phyloP scores from a whole-genome alignment of 2,888 invertebrate genomes.

The Camptogramma bilineatum region DNA sequence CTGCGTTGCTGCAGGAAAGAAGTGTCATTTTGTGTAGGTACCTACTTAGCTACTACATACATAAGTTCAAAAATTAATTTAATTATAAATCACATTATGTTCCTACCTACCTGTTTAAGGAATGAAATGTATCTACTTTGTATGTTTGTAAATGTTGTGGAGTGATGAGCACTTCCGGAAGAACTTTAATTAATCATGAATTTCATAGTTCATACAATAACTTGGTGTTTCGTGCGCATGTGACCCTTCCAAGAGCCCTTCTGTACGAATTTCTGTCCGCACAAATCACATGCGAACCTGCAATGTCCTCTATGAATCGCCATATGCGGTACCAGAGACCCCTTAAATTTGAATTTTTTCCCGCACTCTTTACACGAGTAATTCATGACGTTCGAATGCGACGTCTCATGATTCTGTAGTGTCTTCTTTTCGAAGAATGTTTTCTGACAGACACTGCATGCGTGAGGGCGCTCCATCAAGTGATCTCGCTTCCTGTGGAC shows the following conservation, averaged over 20 bases:
- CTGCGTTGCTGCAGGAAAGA: too few relatives aligned
- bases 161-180: too few relatives aligned
- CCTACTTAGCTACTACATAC: too few relatives aligned
- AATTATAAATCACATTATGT: too few relatives aligned
- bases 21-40: too few relatives aligned
- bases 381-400: constrained; percentile 51
- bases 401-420: constrained; percentile 52
- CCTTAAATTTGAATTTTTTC: constrained; percentile 48
- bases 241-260: constrained; percentile 69
- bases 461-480: constrained; percentile 54
- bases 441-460: constrained; percentile 57
- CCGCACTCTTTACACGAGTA: constrained; percentile 58
- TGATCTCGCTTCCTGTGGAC: constrained; percentile 56
- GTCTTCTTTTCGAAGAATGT: constrained; percentile 50
- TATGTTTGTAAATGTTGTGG: too few relatives aligned
- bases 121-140: too few relatives aligned
- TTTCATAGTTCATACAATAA: constrained; percentile 9
- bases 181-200: too few relatives aligned
- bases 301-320: constrained; percentile 43
- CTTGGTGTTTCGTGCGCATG: constrained; percentile 62
- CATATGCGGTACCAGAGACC: constrained; percentile 47
- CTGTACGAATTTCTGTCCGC: constrained; percentile 55
- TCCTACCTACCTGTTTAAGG: too few relatives aligned
- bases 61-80: too few relatives aligned
- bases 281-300: constrained; percentile 44